Evolutionary conservation across 2,888 invertebrate genomes (phyloP), one percentile per base, ranked within the genome.

Genomic region (Caradrina kadenii): DNA sequence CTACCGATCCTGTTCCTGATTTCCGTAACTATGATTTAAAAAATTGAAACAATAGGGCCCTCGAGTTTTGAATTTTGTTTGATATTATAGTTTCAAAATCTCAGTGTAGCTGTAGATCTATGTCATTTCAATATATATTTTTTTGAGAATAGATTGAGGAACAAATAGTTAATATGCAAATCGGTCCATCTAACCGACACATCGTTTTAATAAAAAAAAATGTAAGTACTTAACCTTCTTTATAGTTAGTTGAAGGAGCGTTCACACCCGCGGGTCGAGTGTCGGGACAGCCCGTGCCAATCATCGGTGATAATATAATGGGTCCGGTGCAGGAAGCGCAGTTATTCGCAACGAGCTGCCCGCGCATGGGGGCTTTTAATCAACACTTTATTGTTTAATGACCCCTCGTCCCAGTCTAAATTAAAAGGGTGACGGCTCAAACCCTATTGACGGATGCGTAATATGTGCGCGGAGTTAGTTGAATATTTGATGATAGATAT

Each of bases 351-450:
- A 88, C 83, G 81, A 84, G 87, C 85, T 82, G 89, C 91, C 90
- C 91, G 92, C 92, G 93, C 94, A 96, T 96, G 93, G 94, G 96
- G 96, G 96, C 96, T 95, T 95, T 96, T 96, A 95, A 96, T 96
- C 96, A 95, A 95, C 96, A 95, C 96, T 95, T 95, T 95, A 95
- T 96, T 96, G 96, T 96, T 96, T 96, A 96, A 96, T 96, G 95
- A 95, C 94, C 96, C 94, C 92, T 95, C 94, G 94, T 90, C 92
- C 92, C 89, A 92, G 86, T 93, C 93, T 95, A 95, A 95, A 95
- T 96, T 95, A 95, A 95, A 95, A 96, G 96, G 96, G 96, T 95
- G 96, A 95, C 93, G 93, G 94, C 87, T 93, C 92, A 93, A 91
- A 91, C 94, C 94, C 95, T 94, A 95, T 95, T 93, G 95, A 95